phyloP scores from a whole-genome alignment of 2,888 invertebrate species.

The Apoda limacodes region DNA sequence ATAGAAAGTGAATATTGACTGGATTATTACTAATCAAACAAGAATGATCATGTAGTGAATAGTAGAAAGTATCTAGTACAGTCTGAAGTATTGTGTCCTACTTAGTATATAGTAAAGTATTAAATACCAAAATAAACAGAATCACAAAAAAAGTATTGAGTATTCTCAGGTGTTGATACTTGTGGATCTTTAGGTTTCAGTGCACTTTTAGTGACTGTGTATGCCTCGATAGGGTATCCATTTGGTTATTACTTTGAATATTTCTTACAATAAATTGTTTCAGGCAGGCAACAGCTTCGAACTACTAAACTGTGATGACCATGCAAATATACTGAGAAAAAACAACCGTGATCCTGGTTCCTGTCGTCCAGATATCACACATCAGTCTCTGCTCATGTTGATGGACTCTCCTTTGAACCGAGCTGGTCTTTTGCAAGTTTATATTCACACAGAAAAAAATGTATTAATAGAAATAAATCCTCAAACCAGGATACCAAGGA shows the following conservation, averaged over 20 bases:
- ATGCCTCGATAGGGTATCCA: too few species aligned
- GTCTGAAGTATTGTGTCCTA: too few species aligned
- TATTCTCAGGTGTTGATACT: not conserved
- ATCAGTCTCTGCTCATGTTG: slow-evolving; percentile 97
- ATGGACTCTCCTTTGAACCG: slow-evolving; percentile 97
- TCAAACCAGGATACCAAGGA: slow-evolving; percentile 96
- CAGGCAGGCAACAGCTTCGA: slow-evolving; percentile 91
- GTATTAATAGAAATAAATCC: slow-evolving; percentile 96
- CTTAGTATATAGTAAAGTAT: too few species aligned
- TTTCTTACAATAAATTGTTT: slow-evolving; percentile 23
- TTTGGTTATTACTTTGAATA: slow-evolving; percentile 2
- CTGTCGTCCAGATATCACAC: slow-evolving; percentile 96
- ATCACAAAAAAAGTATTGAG: too few species aligned
- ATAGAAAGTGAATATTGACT: too few species aligned
- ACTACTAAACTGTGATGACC: slow-evolving; percentile 94
- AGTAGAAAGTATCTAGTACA: too few species aligned
- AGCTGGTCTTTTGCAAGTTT: slow-evolving; percentile 96
- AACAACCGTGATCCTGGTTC: slow-evolving; percentile 88
- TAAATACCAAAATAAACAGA: too few species aligned
- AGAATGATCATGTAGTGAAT: too few species aligned
- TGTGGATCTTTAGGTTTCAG: too few species aligned
- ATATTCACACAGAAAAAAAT: slow-evolving; percentile 91
- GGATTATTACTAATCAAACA: too few species aligned
- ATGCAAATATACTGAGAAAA: slow-evolving; percentile 84
- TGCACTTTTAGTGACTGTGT: not conserved